A percentile compares a stretch with the other conserved stretches of the same genome.
Conservation (phyloP, 64 coral and sea anemone species). For the Porites lutea region DNA sequence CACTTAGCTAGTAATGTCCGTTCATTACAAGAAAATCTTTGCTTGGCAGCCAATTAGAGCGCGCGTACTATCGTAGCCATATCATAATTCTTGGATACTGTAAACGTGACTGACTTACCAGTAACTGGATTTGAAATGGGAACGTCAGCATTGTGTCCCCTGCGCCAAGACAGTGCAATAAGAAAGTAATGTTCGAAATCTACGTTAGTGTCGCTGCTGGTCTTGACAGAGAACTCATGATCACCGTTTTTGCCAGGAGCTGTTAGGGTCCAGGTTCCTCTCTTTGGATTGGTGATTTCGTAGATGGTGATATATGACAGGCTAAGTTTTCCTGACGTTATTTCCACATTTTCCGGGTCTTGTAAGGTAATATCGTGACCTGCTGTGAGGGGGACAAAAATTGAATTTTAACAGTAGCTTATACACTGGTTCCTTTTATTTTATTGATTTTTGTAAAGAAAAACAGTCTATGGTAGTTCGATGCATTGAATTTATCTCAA, state of each 20-base stretch:
- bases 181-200: slow-evolving; percentile 87
- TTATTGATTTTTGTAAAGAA: no score
- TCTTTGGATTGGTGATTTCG: slow-evolving; percentile 47
- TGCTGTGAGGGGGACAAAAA: not conserved
- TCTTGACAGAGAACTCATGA: slow-evolving; percentile 77
- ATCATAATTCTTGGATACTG: no score
- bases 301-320: slow-evolving; percentile 58
- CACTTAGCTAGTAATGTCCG: no score
- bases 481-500: no score
- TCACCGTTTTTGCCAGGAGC: slow-evolving; percentile 34
- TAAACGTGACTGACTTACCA: slow-evolving; percentile 41
- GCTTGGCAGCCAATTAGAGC: no score
- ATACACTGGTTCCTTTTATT: no score
- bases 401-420: no score
- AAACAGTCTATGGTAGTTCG: no score
- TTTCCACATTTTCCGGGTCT: not conserved
- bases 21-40: no score
- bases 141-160: slow-evolving; percentile 5
- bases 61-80: no score
- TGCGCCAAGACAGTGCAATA: slow-evolving; percentile 18
- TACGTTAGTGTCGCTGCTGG: slow-evolving; percentile 76
- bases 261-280: slow-evolving; percentile 57
- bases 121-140: slow-evolving; percentile 64
- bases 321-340: slow-evolving; percentile 60
- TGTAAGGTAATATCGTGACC: slow-evolving; percentile 4